Evolutionary conservation across 2,113 vertebrate genomes (phyloP).

Genomic region (Pholis gunnellus): DNA sequence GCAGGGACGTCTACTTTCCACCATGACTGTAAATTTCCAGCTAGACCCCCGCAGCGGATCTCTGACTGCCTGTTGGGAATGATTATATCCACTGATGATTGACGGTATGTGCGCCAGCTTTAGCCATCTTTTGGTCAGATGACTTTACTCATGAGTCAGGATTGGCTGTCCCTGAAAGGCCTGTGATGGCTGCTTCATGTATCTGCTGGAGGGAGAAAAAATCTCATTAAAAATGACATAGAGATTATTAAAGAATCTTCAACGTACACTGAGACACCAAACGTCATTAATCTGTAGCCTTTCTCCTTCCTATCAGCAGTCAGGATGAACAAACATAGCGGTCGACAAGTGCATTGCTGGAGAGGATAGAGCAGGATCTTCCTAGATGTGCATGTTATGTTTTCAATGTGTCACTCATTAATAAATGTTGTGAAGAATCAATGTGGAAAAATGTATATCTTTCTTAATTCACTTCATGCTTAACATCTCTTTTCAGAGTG

Average conservation of each 20-base stretch:
- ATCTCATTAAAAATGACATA: slow-evolving; percentile 72
- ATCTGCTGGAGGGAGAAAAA: slow-evolving; percentile 51
- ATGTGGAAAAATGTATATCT: not conserved
- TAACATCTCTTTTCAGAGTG: not conserved
- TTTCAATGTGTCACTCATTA: not conserved
- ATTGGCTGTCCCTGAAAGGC: slow-evolving; percentile 47
- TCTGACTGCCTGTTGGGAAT: slow-evolving; percentile 24
- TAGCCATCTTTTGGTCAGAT: slow-evolving; percentile 40
- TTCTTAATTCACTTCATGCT: not conserved
- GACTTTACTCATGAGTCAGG: slow-evolving; percentile 21
- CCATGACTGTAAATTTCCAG: slow-evolving; percentile 34
- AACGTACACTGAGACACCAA: slow-evolving; percentile 29
- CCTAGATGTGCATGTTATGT: not conserved
- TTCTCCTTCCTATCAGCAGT: slow-evolving; percentile 33
- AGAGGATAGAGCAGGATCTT: not conserved
- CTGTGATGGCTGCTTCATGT: slow-evolving; percentile 43
- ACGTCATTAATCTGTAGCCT: slow-evolving; percentile 52
- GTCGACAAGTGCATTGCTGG: not conserved
- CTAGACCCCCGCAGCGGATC: slow-evolving; percentile 27
- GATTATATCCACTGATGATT: slow-evolving; percentile 52
- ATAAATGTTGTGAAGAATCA: not conserved
- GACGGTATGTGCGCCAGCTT: slow-evolving; percentile 23
- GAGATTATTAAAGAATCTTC: slow-evolving; percentile 58
- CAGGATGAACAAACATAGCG: slow-evolving; percentile 26
- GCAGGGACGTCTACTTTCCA: slow-evolving; percentile 34